phyloP scores from a whole-genome alignment of 2,113 vertebrate species.

The Gobio gobio region DNA sequence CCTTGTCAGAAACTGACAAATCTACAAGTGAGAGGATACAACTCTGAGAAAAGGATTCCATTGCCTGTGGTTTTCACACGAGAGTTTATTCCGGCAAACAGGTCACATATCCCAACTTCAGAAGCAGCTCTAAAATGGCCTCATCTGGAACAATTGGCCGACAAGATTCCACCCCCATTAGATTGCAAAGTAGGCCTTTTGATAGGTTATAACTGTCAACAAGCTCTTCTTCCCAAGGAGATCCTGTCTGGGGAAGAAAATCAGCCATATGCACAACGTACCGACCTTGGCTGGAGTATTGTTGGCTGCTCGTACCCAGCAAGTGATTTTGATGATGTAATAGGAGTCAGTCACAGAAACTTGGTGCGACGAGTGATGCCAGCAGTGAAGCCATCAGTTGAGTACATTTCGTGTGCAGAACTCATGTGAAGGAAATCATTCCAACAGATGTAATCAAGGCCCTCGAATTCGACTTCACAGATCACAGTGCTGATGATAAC shows the following conservation, averaged over 20 bases:
- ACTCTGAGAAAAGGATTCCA: no score
- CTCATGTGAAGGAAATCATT: no score
- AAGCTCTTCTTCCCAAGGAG: slow-evolving; percentile 42
- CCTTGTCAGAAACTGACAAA: no score
- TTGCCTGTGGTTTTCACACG: no score
- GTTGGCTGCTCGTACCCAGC: slow-evolving; percentile 21
- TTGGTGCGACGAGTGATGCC: slow-evolving; percentile 18
- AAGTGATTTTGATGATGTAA: slow-evolving; percentile 14
- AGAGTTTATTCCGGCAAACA: slow-evolving; percentile 43
- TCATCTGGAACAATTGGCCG: slow-evolving; percentile 34
- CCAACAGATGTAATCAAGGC: no score
- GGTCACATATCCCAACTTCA: slow-evolving; percentile 25
- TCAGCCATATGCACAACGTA: slow-evolving; percentile 38
- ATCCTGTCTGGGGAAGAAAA: slow-evolving; percentile 24
- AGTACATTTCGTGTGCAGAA: slow-evolving; percentile 24
- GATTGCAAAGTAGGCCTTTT: slow-evolving; percentile 42
- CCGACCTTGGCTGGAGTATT: slow-evolving; percentile 47
- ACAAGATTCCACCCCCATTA: slow-evolving; percentile 20
- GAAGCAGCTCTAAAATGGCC: slow-evolving; percentile 44
- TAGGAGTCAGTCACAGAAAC: slow-evolving; percentile 37
- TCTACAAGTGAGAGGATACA: no score
- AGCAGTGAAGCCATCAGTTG: background rate
- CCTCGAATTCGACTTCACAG: no score
- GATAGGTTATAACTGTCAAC: slow-evolving; percentile 36
- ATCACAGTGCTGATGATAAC: no score